Percentiles rank a stretch among this genome's conserved stretches.
Conservation (phyloP, 1,140 invertebrate genomes). For the Rhagoletis pomonella region DNA sequence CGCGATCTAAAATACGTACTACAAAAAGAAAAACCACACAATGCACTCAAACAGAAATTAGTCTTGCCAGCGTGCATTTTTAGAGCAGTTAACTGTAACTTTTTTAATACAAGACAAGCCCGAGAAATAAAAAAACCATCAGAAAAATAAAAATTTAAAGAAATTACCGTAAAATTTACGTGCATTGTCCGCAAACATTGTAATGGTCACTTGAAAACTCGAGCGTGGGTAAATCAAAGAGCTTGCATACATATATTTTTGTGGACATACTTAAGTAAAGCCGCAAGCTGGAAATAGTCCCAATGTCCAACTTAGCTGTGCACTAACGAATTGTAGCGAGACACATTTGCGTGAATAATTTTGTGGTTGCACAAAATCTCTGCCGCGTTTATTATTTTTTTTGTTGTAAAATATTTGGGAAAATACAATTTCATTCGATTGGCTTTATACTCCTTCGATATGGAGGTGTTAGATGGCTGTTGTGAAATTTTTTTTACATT, state of each 20-base stretch:
- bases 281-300: neutral
- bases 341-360: constrained; percentile 35
- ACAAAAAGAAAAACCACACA: neutral
- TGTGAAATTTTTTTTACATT: neutral
- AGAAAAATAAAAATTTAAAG: neutral
- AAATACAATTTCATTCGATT: neutral
- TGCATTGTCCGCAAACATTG: neutral
- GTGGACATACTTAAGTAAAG: neutral
- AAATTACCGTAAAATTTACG: constrained; percentile 36
- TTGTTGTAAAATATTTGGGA: neutral
- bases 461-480: neutral
- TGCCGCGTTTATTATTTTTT: neutral
- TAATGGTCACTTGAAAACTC: constrained; percentile 4
- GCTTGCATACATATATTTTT: neutral
- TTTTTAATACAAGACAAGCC: neutral
- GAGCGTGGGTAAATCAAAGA: neutral
- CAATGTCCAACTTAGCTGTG: neutral
- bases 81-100: neutral
- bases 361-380: neutral
- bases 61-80: neutral
- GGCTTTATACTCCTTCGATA: neutral
- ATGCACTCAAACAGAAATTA: neutral
- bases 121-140: neutral
- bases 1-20: neutral
- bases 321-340: constrained; percentile 1